Conservation (phyloP, 2,888 invertebrate genomes). For the Caenorhabditis auriculariae region DNA sequence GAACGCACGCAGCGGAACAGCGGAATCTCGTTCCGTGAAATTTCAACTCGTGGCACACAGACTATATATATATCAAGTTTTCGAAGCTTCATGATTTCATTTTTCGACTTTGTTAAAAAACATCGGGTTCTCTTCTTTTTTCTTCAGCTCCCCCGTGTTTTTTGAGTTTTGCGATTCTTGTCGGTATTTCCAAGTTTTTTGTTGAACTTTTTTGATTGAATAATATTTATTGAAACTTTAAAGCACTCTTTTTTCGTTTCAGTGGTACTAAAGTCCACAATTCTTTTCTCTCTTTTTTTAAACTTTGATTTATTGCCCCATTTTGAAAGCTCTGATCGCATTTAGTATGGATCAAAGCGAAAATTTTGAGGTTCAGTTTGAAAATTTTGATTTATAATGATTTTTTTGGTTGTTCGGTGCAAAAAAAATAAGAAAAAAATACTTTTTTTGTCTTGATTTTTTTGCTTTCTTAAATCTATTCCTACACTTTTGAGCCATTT, state of each 20-base stretch:
- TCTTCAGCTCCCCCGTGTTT: conserved; percentile 1
- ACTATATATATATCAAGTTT: no score
- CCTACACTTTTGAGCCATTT: neutral
- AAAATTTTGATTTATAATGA: neutral
- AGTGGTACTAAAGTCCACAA: no score
- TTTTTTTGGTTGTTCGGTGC: conserved; percentile 4
- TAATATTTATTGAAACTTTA: no score
- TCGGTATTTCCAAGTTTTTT: no score
- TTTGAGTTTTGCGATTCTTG: conserved; percentile 3
- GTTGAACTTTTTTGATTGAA: no score
- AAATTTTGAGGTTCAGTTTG: neutral
- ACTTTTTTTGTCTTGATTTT: neutral
- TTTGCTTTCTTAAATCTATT: neutral
- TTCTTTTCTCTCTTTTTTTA: neutral
- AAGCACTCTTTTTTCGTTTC: no score
- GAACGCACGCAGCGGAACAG: no score
- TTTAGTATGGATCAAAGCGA: no score
- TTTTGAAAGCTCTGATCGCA: conserved; percentile 4
- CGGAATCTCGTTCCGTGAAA: no score
- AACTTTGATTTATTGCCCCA: conserved; percentile 1
- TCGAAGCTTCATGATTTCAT: no score
- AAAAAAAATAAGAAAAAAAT: conserved; percentile 6
- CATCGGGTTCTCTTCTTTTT: conserved; percentile 14
- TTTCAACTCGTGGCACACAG: no score
- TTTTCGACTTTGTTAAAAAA: no score